Base-by-base conservation (phyloP, 2,888 invertebrate genomes). In the Campoletis raptor region DNA sequence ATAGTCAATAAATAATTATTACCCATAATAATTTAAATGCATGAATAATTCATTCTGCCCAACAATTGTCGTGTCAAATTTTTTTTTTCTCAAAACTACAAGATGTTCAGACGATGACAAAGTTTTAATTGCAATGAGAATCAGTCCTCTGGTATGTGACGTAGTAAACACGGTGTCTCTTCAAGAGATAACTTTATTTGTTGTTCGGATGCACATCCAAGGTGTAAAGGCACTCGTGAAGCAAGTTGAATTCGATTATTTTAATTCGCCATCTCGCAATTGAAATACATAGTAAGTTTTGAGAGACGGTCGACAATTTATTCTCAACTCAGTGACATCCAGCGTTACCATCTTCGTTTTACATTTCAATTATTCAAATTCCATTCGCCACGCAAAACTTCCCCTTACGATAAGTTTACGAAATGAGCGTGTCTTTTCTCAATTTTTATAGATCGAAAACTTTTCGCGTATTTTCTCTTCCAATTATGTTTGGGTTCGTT, bases 221-320 rank as follows among this genome's bases (percentile, higher is more conserved):
- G 10, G 21, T 78, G 67, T 40, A 30, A 79, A 54, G 15, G 67
- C 7, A 21, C 64, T 42, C 52, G 21, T 66, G 42, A 66, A 45
- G 24, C 30, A 42, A 76, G 42, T 67, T n/a, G 45, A 66, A 74
- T 76, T 76, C 36, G 3, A 81, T 42, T 36, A 67, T 57, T 52
- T 6, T 40, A 69, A 76, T 76, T 76, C 6, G 6, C 6, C 15
- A 66, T 64, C 52, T 64, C 36, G 45, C 36, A 18, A 57, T 54
- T 52, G n/a, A 24, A n/a, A 45, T 37, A 48, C 15, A 48, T 21
- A 21, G 54, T 30, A 52, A 1, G 57, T 36, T 48, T 36, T 48
- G 21, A n/a, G 42, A n/a, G 42, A 36, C 54, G 54, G n/a, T 30
- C 42, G 40, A 18, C 42, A 81, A 81, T 81, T 74, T 74, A 74